Percentiles rank a stretch among this genome's conserved stretches.
phyloP scores from a whole-genome alignment of 2,888 invertebrate genomes.

The Sericinus montela region DNA sequence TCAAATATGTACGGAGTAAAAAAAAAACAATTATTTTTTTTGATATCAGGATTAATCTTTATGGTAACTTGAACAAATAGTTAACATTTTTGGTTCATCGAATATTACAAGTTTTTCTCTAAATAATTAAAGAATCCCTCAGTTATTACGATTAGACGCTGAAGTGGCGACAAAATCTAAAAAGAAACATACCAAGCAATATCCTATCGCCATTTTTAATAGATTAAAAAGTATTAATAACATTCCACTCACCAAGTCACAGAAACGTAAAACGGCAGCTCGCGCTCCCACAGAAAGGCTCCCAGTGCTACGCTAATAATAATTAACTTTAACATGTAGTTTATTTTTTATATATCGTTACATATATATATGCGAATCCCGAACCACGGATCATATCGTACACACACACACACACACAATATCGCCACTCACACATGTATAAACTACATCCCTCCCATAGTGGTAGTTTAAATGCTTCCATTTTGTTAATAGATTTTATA shows the following conservation, averaged over 20 bases:
- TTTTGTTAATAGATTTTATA: slow-evolving; percentile 37
- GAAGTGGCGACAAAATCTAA: too few relatives aligned
- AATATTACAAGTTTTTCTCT: too few relatives aligned
- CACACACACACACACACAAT: slow-evolving; percentile 34
- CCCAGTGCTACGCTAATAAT: slow-evolving; percentile 38
- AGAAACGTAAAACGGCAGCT: slow-evolving; percentile 52
- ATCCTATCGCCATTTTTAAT: too few relatives aligned
- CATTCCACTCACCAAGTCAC: slow-evolving; percentile 57
- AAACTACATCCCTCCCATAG: slow-evolving; percentile 44
- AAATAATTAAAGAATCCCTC: too few relatives aligned
- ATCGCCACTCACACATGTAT: slow-evolving; percentile 22
- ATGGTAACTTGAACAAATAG: too few relatives aligned
- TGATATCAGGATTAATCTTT: too few relatives aligned
- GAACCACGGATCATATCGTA: slow-evolving; percentile 25
- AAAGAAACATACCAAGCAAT: too few relatives aligned
- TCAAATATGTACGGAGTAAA: too few relatives aligned
- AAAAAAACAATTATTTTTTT: too few relatives aligned
- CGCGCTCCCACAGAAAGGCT: slow-evolving; percentile 40
- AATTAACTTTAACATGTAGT: slow-evolving; percentile 21
- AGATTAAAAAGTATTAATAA: slow-evolving; percentile 7
- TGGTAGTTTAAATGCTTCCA: slow-evolving; percentile 64
- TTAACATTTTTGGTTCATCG: too few relatives aligned
- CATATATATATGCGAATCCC: slow-evolving; percentile 32
- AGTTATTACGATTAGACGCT: too few relatives aligned
- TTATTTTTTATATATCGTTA: slow-evolving; percentile 24